Percentiles rank a stretch among this genome's conserved stretches.
Conservation (phyloP, 1,140 invertebrate species). For the Drosophila punjabiensis region DNA sequence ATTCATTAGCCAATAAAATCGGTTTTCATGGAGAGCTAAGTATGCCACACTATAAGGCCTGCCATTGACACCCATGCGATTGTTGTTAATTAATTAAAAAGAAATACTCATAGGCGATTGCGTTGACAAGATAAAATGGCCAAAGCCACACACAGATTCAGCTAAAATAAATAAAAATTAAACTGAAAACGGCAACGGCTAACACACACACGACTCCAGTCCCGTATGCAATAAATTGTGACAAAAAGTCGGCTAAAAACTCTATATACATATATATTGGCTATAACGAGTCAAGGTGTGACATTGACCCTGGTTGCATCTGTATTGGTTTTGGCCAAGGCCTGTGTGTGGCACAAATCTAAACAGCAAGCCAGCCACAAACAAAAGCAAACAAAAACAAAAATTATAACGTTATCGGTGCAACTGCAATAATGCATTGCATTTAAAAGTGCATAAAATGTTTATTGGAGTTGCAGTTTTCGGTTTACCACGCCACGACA, state of each 20-base stretch:
- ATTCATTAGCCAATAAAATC: conserved; percentile 36
- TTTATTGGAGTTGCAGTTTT: conserved; percentile 63
- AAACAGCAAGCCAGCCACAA: conserved; percentile 16
- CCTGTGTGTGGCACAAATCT: conserved; percentile 66
- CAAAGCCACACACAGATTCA: conserved; percentile 50
- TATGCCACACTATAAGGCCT: conserved; percentile 37
- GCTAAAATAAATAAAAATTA: conserved; percentile 50
- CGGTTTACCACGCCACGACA: conserved; percentile 45
- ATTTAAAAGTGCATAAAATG: conserved; percentile 80
- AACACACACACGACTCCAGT: conserved; percentile 31
- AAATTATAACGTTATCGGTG: conserved; percentile 55
- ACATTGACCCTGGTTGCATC: conserved; percentile 69
- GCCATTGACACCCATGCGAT: conserved; percentile 79
- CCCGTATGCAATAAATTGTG: conserved; percentile 76
- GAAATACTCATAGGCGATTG: conserved; percentile 77
- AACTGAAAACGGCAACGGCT: conserved; percentile 34
- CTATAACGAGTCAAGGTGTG: conserved; percentile 71
- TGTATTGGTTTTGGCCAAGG: conserved; percentile 30
- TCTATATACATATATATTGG: conserved; percentile 51
- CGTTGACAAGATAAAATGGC: conserved; percentile 79
- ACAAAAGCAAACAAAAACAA: conserved; percentile 12
- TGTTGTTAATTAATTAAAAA: conserved; percentile 77
- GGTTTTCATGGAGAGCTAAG: conserved; percentile 29
- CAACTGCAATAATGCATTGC: conserved; percentile 66
- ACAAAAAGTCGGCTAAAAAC: conserved; percentile 63